Conservation (phyloP, 2,888 invertebrate species). For the Embidobia sp. region DNA sequence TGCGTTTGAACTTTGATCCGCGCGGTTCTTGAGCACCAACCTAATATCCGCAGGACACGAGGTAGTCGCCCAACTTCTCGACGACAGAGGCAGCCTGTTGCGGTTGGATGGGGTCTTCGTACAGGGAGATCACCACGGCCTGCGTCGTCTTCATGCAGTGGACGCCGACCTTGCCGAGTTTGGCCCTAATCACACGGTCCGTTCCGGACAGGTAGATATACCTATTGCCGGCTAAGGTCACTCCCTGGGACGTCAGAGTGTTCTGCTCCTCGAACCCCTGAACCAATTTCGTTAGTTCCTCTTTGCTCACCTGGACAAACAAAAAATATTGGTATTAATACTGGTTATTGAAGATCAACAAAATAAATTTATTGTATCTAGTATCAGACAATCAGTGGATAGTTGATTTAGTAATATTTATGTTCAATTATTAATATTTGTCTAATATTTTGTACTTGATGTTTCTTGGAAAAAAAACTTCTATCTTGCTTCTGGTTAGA, state of each 20-base stretch:
- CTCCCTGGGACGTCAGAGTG: constrained; percentile 93
- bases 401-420: too few relatives aligned
- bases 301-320: constrained; percentile 90
- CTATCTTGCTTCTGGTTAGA: too few relatives aligned
- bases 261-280: constrained; percentile 95
- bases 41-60: constrained; percentile 98
- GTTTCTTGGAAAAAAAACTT: too few relatives aligned
- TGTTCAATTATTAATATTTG: too few relatives aligned
- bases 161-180: constrained; percentile 93
- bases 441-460: too few relatives aligned
- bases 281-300: constrained; percentile 94
- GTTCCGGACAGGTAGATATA: constrained; percentile 98
- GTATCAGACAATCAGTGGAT: too few relatives aligned
- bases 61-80: constrained; percentile 98
- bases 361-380: too few relatives aligned
- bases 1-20: constrained; percentile 42
- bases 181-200: constrained; percentile 96
- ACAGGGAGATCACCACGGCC: constrained; percentile 96
- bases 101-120: constrained; percentile 98
- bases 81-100: constrained; percentile 98
- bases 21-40: constrained; percentile 69
- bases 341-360: too few relatives aligned
- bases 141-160: constrained; percentile 98
- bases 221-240: constrained; percentile 94
- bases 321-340: constrained; percentile 11